These are phyloP conservation scores for Raja brachyura DNA, from an alignment of 2,113 vertebrate species.

Conservation along the genomic window DNA sequence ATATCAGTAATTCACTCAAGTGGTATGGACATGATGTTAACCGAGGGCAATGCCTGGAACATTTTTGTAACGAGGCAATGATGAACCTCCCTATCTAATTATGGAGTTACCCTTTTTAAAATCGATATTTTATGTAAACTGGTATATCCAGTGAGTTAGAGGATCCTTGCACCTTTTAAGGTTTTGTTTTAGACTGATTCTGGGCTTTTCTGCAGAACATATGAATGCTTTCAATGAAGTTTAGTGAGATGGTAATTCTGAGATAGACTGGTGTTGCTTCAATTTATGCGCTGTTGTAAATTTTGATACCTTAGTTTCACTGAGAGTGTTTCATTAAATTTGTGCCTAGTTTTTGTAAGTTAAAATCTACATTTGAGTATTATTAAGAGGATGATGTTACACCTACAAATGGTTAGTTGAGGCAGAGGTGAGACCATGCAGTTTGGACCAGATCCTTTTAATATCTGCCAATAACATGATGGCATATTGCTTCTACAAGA, in stretches of 20 bases:
- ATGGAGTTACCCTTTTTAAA: not conserved
- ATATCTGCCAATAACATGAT: not conserved
- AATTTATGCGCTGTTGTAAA: too few relatives aligned
- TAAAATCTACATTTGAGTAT: too few relatives aligned
- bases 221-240: not conserved
- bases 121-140: not conserved
- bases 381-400: not conserved
- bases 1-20: not conserved
- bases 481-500: not conserved
- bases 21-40: not conserved
- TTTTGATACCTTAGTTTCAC: too few relatives aligned
- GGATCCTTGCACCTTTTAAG: not conserved
- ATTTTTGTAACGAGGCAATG: not conserved
- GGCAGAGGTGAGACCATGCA: not conserved
- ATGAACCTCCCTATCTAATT: not conserved
- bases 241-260: not conserved
- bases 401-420: not conserved
- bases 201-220: not conserved
- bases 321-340: too few relatives aligned
- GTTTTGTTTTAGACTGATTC: not conserved
- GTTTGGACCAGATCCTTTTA: not conserved
- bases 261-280: too few relatives aligned
- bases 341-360: too few relatives aligned
- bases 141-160: not conserved
- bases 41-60: not conserved